A percentile compares a stretch with the other conserved stretches of the same genome.
Conservation (phyloP, 2,888 invertebrate genomes). For the Lithophane leautieri region DNA sequence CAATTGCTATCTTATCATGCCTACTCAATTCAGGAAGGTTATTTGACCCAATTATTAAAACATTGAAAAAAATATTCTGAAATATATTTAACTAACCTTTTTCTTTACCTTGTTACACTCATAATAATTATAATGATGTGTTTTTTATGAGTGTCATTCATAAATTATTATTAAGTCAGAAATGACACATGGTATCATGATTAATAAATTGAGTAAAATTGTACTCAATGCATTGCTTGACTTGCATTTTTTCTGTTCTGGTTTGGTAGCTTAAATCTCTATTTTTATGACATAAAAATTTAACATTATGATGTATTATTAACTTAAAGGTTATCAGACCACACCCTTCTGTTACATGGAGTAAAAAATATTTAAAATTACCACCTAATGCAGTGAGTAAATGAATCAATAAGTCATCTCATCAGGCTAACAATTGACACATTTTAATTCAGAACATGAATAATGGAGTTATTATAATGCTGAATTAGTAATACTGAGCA, state of each 20-base stretch:
- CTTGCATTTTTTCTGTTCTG: slow-evolving; percentile 26
- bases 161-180: slow-evolving; percentile 38
- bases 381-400: slow-evolving; percentile 11
- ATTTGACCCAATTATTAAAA: slow-evolving; percentile 61
- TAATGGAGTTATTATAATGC: slow-evolving; percentile 28
- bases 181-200: slow-evolving; percentile 54
- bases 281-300: slow-evolving; percentile 41
- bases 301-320: slow-evolving; percentile 23
- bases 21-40: slow-evolving; percentile 53
- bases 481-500: slow-evolving; percentile 23
- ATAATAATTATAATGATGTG: too few relatives aligned
- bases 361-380: slow-evolving; percentile 23
- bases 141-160: slow-evolving; percentile 36
- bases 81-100: slow-evolving; percentile 7
- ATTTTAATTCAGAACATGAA: slow-evolving; percentile 42
- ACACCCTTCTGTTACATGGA: slow-evolving; percentile 60
- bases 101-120: not conserved
- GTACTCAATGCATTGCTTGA: slow-evolving; percentile 16
- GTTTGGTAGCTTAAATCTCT: slow-evolving; percentile 17
- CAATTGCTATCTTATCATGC: slow-evolving; percentile 67
- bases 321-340: slow-evolving; percentile 58
- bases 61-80: not conserved
- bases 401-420: slow-evolving; percentile 27
- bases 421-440: slow-evolving; percentile 24
- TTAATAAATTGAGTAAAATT: slow-evolving; percentile 22